phyloP scores from a whole-genome alignment of 2,888 invertebrate genomes.

The Microctonus hyperodae region DNA sequence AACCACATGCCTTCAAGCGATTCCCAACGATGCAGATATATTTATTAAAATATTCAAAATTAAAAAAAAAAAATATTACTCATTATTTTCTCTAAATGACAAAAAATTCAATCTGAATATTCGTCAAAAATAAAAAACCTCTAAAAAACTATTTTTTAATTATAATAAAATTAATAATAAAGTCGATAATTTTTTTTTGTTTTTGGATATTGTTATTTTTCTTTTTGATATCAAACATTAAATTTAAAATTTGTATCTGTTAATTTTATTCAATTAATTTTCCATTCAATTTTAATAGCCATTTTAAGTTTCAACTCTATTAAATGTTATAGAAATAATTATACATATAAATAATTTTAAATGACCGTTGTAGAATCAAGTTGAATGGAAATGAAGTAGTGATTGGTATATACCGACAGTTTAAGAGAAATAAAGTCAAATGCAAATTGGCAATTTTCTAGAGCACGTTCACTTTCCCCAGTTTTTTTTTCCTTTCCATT shows the following conservation, averaged over 20 bases:
- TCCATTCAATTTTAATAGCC: not conserved
- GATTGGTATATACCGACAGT: conserved; percentile 20
- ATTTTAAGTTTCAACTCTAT: not conserved
- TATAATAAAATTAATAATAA: too few species aligned
- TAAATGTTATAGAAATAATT: not conserved
- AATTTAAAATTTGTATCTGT: too few species aligned
- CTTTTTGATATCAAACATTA: too few species aligned
- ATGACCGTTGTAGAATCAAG: not conserved
- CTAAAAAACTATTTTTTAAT: too few species aligned
- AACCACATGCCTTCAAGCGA: not conserved
- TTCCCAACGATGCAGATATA: not conserved
- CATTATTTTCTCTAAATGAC: too few species aligned
- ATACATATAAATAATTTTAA: not conserved
- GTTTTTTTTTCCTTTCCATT: too few species aligned
- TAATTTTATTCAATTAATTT: too few species aligned
- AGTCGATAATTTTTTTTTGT: too few species aligned
- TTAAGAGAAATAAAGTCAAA: conserved; percentile 34
- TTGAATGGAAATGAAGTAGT: conserved; percentile 15
- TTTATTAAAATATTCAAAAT: not conserved
- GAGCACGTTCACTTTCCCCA: conserved; percentile 26
- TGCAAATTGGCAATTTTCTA: conserved; percentile 42
- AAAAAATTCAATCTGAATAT: too few species aligned
- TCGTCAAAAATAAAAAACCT: too few species aligned
- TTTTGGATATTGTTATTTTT: too few species aligned
- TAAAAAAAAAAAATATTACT: too few species aligned